These are phyloP conservation scores for Coptotermes formosanus DNA, from an alignment of 1,140 invertebrate genomes.

Conservation along the genomic window DNA sequence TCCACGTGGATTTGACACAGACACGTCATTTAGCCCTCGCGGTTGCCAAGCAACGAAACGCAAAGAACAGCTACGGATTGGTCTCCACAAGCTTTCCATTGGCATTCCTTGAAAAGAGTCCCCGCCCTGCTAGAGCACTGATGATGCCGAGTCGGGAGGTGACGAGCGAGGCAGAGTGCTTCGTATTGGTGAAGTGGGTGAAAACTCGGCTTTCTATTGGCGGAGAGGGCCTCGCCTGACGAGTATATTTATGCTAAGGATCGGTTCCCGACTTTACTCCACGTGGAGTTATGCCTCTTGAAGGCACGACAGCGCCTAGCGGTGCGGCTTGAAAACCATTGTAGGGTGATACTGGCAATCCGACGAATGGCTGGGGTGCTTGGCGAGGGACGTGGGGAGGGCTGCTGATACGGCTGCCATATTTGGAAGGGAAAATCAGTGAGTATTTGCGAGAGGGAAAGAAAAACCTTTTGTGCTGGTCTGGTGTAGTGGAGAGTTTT, in stretches of 20 bases:
- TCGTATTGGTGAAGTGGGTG: slow-evolving; percentile 34
- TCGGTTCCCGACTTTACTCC: slow-evolving; percentile 26
- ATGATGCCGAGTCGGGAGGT: not conserved
- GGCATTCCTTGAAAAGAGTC: slow-evolving; percentile 34
- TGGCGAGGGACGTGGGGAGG: slow-evolving; percentile 18
- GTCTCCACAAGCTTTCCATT: slow-evolving; percentile 29
- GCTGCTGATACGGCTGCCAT: slow-evolving; percentile 35
- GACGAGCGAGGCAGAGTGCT: slow-evolving; percentile 18
- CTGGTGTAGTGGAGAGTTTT: slow-evolving; percentile 24
- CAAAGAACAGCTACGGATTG: slow-evolving; percentile 34
- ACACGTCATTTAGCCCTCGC: slow-evolving; percentile 25
- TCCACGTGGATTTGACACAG: slow-evolving; percentile 35
- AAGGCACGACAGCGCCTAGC: slow-evolving; percentile 20
- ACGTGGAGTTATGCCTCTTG: slow-evolving; percentile 34
- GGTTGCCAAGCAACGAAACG: slow-evolving; percentile 33
- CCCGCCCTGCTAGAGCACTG: slow-evolving; percentile 17
- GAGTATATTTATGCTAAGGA: slow-evolving; percentile 32
- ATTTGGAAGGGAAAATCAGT: slow-evolving; percentile 37
- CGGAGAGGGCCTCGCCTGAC: slow-evolving; percentile 29
- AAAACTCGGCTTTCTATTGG: slow-evolving; percentile 26
- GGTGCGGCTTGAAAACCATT: slow-evolving; percentile 9
- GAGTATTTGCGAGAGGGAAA: slow-evolving; percentile 34
- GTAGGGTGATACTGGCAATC: slow-evolving; percentile 36
- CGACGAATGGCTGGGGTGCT: slow-evolving; percentile 14
- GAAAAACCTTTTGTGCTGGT: slow-evolving; percentile 33